phyloP scores from a whole-genome alignment of 2,797 vertebrate species.

The Microcaecilia unicolor region DNA sequence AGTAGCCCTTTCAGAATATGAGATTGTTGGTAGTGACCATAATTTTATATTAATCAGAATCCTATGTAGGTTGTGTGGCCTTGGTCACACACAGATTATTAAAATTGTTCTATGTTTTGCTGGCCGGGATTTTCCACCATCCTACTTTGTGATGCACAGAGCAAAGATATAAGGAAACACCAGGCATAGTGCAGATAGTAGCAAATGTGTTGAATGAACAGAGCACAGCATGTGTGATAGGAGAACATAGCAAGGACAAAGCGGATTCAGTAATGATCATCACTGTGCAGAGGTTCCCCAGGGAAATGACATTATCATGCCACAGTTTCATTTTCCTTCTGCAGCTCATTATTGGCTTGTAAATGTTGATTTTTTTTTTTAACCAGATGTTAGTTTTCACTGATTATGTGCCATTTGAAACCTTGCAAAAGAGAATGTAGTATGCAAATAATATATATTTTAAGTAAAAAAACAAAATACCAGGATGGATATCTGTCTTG shows the following conservation, averaged over 20 bases:
- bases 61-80: too few species aligned
- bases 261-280: not conserved
- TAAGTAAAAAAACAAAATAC: too few species aligned
- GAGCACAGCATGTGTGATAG: not conserved
- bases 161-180: too few species aligned
- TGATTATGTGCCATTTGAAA: not conserved
- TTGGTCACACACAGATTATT: too few species aligned
- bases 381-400: not conserved
- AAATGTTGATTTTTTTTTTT: constrained; percentile 11
- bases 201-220: constrained; percentile 14
- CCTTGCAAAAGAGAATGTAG: constrained; percentile 1
- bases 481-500: not conserved
- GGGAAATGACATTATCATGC: not conserved
- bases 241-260: constrained; percentile 4
- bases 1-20: too few species aligned
- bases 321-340: not conserved
- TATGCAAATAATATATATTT: too few species aligned
- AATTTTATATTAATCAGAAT: too few species aligned
- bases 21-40: too few species aligned
- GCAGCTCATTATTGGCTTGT: not conserved
- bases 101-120: too few species aligned
- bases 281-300: not conserved
- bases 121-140: too few species aligned
- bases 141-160: too few species aligned
- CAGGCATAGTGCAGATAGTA: not conserved